phyloP scores from a whole-genome alignment of 2,888 invertebrate species.

The Thecocarcelia acutangulata region DNA sequence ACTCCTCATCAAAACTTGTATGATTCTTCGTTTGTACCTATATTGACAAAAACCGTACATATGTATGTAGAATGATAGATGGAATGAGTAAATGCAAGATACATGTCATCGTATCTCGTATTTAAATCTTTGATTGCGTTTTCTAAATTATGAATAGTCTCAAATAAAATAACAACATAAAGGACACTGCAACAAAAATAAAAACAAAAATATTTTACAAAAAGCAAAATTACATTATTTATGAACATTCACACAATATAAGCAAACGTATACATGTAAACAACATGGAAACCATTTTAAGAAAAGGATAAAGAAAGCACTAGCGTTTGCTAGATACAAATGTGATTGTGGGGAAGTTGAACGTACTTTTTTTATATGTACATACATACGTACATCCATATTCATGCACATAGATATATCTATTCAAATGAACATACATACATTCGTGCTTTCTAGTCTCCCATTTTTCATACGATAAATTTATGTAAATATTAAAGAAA shows the following conservation, averaged over 20 bases:
- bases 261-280: neutral
- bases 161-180: conserved; percentile 31
- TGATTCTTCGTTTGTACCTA: conserved; percentile 17
- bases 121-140: conserved; percentile 72
- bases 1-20: neutral
- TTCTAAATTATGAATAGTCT: conserved; percentile 61
- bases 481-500: conserved; percentile 28
- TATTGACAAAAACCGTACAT: no score
- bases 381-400: neutral
- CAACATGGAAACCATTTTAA: neutral
- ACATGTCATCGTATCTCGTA: conserved; percentile 71
- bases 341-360: conserved; percentile 40
- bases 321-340: neutral
- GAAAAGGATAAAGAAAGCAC: conserved; percentile 20
- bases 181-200: conserved; percentile 1
- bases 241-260: conserved; percentile 31
- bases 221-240: conserved; percentile 31
- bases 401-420: neutral
- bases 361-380: conserved; percentile 34
- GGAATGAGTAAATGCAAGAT: conserved; percentile 26
- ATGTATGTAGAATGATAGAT: conserved; percentile 13
- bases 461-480: neutral
- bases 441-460: no score
- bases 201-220: conserved; percentile 8
- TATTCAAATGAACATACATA: no score